Evolutionary conservation across 1,140 invertebrate species (phyloP).

Genomic region (Drosophila bipectinata): DNA sequence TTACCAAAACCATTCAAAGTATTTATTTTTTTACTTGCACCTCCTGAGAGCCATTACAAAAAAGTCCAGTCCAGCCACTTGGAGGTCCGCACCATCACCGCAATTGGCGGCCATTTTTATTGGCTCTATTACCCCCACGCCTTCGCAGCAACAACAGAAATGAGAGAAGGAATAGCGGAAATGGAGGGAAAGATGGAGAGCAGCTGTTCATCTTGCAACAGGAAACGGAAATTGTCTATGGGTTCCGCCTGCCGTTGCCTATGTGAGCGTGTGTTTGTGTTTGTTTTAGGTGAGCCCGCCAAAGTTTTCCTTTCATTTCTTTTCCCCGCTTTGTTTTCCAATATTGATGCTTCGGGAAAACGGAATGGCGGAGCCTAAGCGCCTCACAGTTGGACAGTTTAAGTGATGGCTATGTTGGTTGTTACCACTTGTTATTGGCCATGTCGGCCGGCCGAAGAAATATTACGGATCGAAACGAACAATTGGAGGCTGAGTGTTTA

Average conservation of each 20-base stretch:
- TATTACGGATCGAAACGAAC: background rate
- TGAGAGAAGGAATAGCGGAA: slow-evolving; percentile 5
- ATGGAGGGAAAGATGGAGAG: slow-evolving; percentile 1
- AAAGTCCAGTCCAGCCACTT: background rate
- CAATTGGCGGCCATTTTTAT: slow-evolving; percentile 62
- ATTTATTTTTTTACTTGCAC: background rate
- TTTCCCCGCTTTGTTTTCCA: slow-evolving; percentile 41
- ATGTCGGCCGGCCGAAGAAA: slow-evolving; percentile 4
- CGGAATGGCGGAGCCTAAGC: slow-evolving; percentile 18
- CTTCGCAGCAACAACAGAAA: slow-evolving; percentile 29
- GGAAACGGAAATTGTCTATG: slow-evolving; percentile 78
- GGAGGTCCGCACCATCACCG: slow-evolving; percentile 4
- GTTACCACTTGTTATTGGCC: slow-evolving; percentile 29
- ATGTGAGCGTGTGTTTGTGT: slow-evolving; percentile 19
- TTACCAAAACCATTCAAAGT: background rate
- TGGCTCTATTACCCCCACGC: slow-evolving; percentile 54
- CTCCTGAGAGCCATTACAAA: background rate
- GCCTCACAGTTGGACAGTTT: slow-evolving; percentile 70
- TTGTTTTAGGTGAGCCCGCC: slow-evolving; percentile 4
- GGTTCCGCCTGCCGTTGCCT: slow-evolving; percentile 42
- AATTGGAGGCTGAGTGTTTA: slow-evolving; percentile 4
- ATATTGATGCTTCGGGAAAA: slow-evolving; percentile 31
- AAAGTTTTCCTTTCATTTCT: slow-evolving; percentile 53
- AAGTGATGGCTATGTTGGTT: slow-evolving; percentile 54
- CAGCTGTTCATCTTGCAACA: slow-evolving; percentile 72